Evolutionary conservation across 2,113 vertebrate species (phyloP).

Genomic region (Daubentonia madagascariensis): DNA sequence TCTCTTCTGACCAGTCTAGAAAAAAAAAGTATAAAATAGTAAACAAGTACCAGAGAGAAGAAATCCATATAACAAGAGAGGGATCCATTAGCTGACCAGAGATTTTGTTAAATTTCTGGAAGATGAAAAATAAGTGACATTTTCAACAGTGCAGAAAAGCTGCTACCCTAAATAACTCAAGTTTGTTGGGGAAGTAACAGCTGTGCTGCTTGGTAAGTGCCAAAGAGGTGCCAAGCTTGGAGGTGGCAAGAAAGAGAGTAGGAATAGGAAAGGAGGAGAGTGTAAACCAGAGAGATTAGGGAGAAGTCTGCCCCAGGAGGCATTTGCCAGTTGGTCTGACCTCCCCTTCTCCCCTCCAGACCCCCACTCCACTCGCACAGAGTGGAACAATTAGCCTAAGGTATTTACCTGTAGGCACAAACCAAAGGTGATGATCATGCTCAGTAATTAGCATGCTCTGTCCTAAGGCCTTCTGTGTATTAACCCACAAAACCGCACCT

Average conservation of each 20-base stretch:
- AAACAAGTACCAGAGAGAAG: neutral
- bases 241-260: neutral
- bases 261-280: neutral
- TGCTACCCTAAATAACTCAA: neutral
- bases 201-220: neutral
- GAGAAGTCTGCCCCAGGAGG: neutral
- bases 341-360: neutral
- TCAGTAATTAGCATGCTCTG: neutral
- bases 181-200: neutral
- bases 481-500: neutral
- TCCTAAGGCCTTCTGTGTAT: neutral
- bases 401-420: neutral
- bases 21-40: neutral
- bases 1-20: neutral
- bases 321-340: neutral
- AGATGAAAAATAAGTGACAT: neutral
- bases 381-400: neutral
- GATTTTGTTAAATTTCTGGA: neutral
- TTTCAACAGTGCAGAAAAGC: neutral
- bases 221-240: neutral
- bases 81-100: neutral
- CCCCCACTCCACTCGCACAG: neutral
- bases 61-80: neutral
- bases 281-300: neutral
- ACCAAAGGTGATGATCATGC: neutral